Evolutionary conservation across 2,797 vertebrate genomes (phyloP), one percentile per base, ranked within the genome.

Genomic region (Eulemur rubriventer): DNA sequence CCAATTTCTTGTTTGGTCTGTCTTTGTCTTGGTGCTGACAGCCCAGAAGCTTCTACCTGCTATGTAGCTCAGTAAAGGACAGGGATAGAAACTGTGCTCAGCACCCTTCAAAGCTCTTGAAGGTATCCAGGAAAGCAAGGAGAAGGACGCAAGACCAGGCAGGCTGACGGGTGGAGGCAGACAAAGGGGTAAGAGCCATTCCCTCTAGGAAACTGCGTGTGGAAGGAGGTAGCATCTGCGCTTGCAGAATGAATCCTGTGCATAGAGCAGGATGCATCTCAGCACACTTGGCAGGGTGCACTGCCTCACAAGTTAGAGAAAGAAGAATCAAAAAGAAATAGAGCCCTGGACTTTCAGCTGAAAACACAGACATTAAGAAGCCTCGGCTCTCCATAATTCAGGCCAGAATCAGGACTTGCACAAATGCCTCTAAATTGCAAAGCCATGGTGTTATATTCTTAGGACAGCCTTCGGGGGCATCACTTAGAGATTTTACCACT

Each of bases 401-500:
- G 33, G 30, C 6, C 48, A 4, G 38, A 70, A 33, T 43, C 48
- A 2, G 26, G 35, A 70, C 2, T 13, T 63, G 50, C 7, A 11
- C 28, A 55, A 13, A 4, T 0, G 9, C 30, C 30, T 14, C 6
- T 3, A 16, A 26, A 41, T 6, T 26, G 33, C n/a, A 76, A 35
- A 28, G 20, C 22, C 13, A 22, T 0, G 7, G 9, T 14, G 26
- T 5, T 7, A 4, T 0, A 1, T 8, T 30, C 48, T 2, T 2
- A 35, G 26, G 50, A n/a, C 5, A 28, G 65, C 24, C 8, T 30
- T 13, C 6, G 4, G 48, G 4, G 50, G 33, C 35, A 38, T 61
- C 30, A 0, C 6, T 17, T n/a, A 33, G 10, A 55, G 82, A 70
- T 6, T 55, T 55, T 14, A 0, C 43, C 16, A 1, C 30, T 24